Percentiles rank a stretch among this genome's conserved stretches.
phyloP scores from a whole-genome alignment of 2,113 vertebrate genomes.

The Dascyllus trimaculatus region DNA sequence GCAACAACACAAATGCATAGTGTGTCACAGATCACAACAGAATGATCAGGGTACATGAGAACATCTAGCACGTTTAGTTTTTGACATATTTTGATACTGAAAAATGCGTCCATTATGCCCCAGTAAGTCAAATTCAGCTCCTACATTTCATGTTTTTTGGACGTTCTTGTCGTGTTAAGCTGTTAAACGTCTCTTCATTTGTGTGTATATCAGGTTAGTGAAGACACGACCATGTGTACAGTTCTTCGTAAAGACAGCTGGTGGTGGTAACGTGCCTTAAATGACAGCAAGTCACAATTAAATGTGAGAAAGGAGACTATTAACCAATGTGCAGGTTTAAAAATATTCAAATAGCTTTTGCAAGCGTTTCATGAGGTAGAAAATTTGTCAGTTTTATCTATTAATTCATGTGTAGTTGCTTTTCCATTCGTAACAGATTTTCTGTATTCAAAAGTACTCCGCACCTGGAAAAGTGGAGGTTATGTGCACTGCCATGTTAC shows the following conservation, averaged over 20 bases:
- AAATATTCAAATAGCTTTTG: not conserved
- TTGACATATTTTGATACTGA: too few relatives aligned
- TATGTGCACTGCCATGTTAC: not conserved
- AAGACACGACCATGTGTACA: slow-evolving; percentile 11
- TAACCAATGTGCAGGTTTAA: not conserved
- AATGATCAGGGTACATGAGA: too few relatives aligned
- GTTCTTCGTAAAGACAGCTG: slow-evolving; percentile 36
- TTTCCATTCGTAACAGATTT: too few relatives aligned
- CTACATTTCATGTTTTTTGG: not conserved
- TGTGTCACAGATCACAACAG: not conserved
- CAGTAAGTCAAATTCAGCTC: not conserved
- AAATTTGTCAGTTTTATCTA: not conserved
- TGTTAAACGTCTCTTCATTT: too few relatives aligned
- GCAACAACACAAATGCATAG: slow-evolving; percentile 8
- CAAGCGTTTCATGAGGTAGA: not conserved
- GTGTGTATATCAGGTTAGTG: too few relatives aligned
- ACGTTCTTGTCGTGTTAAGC: too few relatives aligned
- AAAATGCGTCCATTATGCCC: not conserved
- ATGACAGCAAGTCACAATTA: not conserved
- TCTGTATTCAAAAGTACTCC: not conserved
- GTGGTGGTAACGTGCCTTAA: slow-evolving; percentile 52
- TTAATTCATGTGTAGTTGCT: too few relatives aligned
- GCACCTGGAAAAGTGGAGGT: too few relatives aligned
- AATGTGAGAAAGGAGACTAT: not conserved
- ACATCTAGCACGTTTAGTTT: too few relatives aligned